Evolutionary conservation across 2,113 vertebrate genomes (phyloP).

Genomic region (Lophotis ruficrista): DNA sequence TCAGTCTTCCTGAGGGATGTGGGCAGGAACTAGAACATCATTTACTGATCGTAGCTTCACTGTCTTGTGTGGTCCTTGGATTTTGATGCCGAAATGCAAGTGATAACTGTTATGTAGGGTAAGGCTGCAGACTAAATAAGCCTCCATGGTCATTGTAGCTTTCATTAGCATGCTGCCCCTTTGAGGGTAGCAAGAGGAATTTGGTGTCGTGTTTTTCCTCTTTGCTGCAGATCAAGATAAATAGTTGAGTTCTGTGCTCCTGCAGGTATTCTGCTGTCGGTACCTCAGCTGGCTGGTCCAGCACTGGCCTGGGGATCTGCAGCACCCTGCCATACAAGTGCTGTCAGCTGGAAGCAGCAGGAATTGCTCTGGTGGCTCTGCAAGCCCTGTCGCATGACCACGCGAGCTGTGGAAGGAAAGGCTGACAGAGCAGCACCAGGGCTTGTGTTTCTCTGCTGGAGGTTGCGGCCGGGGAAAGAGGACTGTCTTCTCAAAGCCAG

Average conservation of each 20-base stretch:
- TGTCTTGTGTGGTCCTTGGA: neutral
- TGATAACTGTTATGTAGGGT: neutral
- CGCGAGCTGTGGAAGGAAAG: rapidly evolving
- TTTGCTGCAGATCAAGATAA: neutral
- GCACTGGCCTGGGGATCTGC: neutral
- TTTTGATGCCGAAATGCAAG: neutral
- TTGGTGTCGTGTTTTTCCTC: neutral
- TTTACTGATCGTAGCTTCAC: neutral
- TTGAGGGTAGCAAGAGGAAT: neutral
- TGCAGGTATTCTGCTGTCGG: neutral
- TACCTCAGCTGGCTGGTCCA: neutral
- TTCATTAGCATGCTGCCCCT: neutral
- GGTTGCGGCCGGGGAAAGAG: rapidly evolving
- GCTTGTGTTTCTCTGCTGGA: rapidly evolving
- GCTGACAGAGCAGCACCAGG: rapidly evolving
- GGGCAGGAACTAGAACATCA: neutral
- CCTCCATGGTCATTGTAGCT: neutral
- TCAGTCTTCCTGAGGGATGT: neutral
- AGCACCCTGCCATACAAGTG: rapidly evolving
- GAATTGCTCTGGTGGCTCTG: neutral
- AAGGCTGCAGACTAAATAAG: neutral
- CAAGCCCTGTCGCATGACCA: rapidly evolving
- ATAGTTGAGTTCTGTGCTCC: neutral
- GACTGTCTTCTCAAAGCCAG: too few species aligned
- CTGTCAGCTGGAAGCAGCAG: neutral